phyloP scores from a whole-genome alignment of 2,113 vertebrate species.

The Numenius arquata region DNA sequence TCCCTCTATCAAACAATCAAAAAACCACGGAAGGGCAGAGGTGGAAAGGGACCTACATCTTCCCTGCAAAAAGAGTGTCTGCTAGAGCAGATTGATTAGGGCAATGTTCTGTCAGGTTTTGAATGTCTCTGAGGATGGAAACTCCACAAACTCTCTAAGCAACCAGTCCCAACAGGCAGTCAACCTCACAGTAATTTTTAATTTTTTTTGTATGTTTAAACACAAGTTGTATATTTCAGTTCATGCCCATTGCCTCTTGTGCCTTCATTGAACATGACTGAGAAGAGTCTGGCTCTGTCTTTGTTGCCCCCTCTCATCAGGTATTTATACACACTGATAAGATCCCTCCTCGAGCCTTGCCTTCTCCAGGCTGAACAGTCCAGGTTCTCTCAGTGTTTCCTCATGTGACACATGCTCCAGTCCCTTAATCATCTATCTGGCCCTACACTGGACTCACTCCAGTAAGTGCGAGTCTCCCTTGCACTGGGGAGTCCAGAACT shows the following conservation, averaged over 20 bases:
- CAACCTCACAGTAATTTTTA: background rate
- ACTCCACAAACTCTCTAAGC: background rate
- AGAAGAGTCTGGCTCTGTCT: background rate
- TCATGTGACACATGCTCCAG: background rate
- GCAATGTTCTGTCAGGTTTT: background rate
- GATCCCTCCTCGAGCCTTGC: background rate
- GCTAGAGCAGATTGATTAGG: background rate
- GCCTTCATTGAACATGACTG: background rate
- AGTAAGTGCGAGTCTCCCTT: background rate
- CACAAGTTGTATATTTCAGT: background rate
- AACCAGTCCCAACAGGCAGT: background rate
- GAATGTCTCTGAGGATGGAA: background rate
- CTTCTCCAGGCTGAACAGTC: background rate
- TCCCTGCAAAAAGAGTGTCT: background rate
- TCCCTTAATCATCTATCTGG: background rate
- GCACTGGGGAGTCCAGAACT: background rate
- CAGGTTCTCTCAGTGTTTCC: background rate
- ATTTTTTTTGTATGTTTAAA: background rate
- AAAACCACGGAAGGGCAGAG: background rate
- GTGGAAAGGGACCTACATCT: background rate
- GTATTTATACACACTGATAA: background rate
- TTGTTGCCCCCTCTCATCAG: background rate
- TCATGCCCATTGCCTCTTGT: rapidly evolving
- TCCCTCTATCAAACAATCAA: background rate
- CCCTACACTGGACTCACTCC: background rate